phyloP scores from a whole-genome alignment of 2,113 vertebrate genomes.

The Climacteris rufus region DNA sequence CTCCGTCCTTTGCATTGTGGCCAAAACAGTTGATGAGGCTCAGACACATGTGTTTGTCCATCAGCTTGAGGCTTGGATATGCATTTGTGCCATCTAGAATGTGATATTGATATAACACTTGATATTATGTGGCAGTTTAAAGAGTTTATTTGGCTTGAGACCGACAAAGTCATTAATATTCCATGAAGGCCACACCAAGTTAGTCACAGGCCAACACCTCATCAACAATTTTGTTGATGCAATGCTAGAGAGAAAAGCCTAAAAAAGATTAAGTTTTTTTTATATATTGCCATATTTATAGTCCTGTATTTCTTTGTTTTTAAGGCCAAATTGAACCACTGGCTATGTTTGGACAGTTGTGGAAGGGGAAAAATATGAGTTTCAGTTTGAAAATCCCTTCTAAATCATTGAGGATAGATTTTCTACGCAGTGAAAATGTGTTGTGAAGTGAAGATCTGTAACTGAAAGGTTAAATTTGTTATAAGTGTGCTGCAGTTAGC shows the following conservation, averaged over 20 bases:
- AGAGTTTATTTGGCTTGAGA: background rate
- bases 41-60: background rate
- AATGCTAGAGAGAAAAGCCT: background rate
- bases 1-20: background rate
- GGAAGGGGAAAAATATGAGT: background rate
- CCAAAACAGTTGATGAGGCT: background rate
- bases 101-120: background rate
- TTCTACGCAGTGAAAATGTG: background rate
- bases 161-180: background rate
- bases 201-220: constrained; percentile 4
- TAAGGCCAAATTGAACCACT: background rate
- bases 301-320: background rate
- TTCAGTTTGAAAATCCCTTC: background rate
- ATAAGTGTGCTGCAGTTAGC: background rate
- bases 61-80: background rate
- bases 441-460: background rate
- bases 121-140: background rate
- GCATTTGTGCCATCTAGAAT: background rate
- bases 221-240: background rate
- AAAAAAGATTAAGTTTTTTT: background rate
- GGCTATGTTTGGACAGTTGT: background rate
- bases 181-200: background rate
- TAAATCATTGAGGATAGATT: background rate
- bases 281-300: background rate
- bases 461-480: background rate